Conservation (phyloP, 2,113 vertebrate species). For the Calyptomena viridis region DNA sequence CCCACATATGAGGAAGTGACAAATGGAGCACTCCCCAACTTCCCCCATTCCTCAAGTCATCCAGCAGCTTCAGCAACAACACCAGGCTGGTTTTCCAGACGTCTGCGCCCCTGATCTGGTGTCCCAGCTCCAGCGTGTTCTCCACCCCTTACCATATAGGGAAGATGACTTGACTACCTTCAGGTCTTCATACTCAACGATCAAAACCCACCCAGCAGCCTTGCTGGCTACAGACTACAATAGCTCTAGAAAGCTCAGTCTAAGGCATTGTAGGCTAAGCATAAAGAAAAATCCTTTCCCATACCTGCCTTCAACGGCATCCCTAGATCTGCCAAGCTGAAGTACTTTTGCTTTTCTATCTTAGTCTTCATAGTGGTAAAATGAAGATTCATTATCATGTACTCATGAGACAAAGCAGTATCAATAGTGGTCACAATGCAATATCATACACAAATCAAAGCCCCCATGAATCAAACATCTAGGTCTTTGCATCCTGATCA, state of each 20-base stretch:
- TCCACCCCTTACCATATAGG: fast-evolving
- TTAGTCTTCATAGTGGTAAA: background rate
- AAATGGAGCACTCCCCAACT: background rate
- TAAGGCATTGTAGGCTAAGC: background rate
- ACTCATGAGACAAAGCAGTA: background rate
- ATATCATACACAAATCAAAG: background rate
- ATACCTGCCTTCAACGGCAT: background rate
- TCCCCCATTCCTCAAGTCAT: too few relatives aligned
- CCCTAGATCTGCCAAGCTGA: background rate
- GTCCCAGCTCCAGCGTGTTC: background rate
- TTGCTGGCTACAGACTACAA: background rate
- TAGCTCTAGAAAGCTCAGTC: background rate
- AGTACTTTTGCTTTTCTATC: background rate
- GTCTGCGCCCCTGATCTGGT: background rate
- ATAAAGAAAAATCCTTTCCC: background rate
- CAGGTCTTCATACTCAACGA: background rate
- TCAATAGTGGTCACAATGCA: background rate
- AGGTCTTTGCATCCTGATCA: background rate
- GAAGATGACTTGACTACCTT: background rate
- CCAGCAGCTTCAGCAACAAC: background rate
- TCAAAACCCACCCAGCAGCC: background rate
- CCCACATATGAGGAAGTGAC: too few relatives aligned
- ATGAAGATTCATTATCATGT: background rate
- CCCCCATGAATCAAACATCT: background rate
- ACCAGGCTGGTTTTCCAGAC: background rate